These are phyloP conservation scores for Amblyornis subalaris DNA, from an alignment of 2,113 vertebrate genomes.

Conservation along the genomic window DNA sequence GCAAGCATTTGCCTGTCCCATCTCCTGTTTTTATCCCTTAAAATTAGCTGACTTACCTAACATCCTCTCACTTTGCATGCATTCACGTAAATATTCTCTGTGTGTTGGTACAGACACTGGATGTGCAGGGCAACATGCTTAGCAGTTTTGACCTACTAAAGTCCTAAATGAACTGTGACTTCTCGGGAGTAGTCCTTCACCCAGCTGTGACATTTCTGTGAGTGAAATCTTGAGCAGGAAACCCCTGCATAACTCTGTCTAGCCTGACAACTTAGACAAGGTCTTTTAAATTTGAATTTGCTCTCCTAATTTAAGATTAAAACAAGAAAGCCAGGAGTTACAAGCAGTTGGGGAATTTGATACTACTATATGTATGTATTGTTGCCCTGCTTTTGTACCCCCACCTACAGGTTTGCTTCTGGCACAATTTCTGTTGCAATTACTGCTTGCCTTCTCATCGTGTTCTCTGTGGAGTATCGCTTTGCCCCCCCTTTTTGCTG, in stretches of 20 bases:
- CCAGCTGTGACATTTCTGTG: background rate
- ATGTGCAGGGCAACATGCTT: background rate
- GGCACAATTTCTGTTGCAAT: background rate
- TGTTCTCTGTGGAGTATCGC: background rate
- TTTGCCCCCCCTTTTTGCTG: too few relatives aligned
- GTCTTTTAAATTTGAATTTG: background rate
- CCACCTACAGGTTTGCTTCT: background rate
- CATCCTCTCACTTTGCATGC: background rate
- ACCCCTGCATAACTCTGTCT: background rate
- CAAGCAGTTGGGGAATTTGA: background rate
- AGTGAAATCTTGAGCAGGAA: background rate
- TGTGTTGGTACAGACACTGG: background rate
- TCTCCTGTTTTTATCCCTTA: background rate
- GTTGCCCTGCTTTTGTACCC: background rate
- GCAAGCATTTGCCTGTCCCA: background rate
- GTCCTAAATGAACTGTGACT: background rate
- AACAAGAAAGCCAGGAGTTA: background rate
- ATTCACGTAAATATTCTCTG: background rate
- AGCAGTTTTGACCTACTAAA: background rate
- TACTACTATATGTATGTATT: rapidly evolving
- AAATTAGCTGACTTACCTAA: background rate
- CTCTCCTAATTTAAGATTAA: background rate
- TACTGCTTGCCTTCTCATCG: background rate
- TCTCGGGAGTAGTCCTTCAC: background rate
- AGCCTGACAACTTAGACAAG: background rate